These are phyloP conservation scores for Argyra leucocephala DNA, from an alignment of 2,888 invertebrate genomes.

Conservation along the genomic window DNA sequence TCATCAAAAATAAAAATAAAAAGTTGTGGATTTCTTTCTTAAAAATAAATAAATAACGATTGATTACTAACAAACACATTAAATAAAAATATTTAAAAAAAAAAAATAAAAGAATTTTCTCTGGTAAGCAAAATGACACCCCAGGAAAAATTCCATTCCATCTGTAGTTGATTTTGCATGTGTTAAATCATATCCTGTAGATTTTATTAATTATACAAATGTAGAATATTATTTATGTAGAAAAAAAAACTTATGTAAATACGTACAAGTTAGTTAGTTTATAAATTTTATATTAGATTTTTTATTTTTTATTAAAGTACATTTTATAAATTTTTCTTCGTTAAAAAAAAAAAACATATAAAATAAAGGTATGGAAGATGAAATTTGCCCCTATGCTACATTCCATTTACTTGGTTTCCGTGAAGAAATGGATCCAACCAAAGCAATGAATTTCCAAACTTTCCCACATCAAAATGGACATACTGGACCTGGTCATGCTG, in stretches of 20 bases:
- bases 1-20: not conserved
- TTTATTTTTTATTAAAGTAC: no score
- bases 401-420: slow-evolving; percentile 92
- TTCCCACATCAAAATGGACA: slow-evolving; percentile 65
- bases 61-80: not conserved
- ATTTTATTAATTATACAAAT: no score
- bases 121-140: slow-evolving; percentile 20
- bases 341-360: no score
- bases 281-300: no score
- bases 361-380: slow-evolving; percentile 78
- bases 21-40: not conserved
- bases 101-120: not conserved
- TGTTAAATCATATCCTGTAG: slow-evolving; percentile 20
- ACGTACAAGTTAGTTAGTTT: no score
- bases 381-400: slow-evolving; percentile 93
- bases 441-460: slow-evolving; percentile 82
- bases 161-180: slow-evolving; percentile 20
- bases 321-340: no score
- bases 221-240: slow-evolving; percentile 9
- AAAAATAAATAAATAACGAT: not conserved
- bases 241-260: slow-evolving; percentile 5
- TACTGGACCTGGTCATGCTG: slow-evolving; percentile 61
- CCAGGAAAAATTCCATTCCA: not conserved
- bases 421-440: slow-evolving; percentile 88
- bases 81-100: not conserved